phyloP scores from a whole-genome alignment of 2,797 vertebrate genomes.

The Petrocephalus schoutedeni region DNA sequence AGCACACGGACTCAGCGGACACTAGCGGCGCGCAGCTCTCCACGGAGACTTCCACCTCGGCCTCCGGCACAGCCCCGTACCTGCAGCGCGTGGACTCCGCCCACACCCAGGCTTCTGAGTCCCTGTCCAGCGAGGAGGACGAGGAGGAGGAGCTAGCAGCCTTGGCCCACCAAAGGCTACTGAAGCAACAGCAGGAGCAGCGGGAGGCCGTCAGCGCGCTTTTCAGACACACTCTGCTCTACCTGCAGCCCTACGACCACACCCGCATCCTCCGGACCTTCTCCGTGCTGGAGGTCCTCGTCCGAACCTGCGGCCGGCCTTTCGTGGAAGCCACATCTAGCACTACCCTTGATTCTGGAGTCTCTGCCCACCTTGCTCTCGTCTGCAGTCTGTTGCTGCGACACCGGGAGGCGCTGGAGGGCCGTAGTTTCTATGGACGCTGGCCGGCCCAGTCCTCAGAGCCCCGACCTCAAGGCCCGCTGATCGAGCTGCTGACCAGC shows the following conservation, averaged over 20 bases:
- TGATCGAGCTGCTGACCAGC: constrained; percentile 83
- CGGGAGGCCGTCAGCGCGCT: constrained; percentile 76
- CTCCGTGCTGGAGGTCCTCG: constrained; percentile 79
- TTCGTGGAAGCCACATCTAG: constrained; percentile 79
- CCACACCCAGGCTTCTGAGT: constrained; percentile 87
- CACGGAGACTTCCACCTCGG: constrained; percentile 83
- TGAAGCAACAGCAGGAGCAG: constrained; percentile 75
- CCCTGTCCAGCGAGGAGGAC: constrained; percentile 91
- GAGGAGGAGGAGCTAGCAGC: constrained; percentile 90
- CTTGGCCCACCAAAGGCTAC: constrained; percentile 65
- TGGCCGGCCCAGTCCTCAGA: constrained; percentile 66
- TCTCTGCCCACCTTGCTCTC: constrained; percentile 84
- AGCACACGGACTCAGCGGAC: constrained; percentile 89
- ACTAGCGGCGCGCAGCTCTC: constrained; percentile 72
- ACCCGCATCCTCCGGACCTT: constrained; percentile 80
- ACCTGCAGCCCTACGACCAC: constrained; percentile 79
- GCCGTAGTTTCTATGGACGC: constrained; percentile 80
- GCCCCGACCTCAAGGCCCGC: constrained; percentile 65
- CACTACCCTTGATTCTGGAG: constrained; percentile 85
- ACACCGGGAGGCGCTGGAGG: constrained; percentile 83
- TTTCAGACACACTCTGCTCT: constrained; percentile 84
- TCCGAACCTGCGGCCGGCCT: constrained; percentile 77
- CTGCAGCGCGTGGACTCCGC: constrained; percentile 75
- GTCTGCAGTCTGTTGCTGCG: constrained; percentile 89
- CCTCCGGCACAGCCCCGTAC: constrained; percentile 71